Base-by-base conservation (phyloP, 2,113 vertebrate genomes). In the Paratilapia polleni region DNA sequence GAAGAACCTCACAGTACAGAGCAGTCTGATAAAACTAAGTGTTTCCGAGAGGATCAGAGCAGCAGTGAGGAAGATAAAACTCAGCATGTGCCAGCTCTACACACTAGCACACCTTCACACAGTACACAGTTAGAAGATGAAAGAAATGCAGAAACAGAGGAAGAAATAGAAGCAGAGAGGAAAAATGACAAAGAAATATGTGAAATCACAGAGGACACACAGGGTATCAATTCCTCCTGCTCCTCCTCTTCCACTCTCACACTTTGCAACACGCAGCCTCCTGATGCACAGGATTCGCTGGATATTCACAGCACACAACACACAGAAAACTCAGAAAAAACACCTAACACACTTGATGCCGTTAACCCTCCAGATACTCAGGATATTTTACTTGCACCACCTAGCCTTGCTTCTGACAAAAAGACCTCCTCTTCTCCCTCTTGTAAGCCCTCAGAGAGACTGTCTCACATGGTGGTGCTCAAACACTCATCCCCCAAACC, bases 401-500 rank as follows among this genome's bases (percentile, higher is more conserved):
- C 92, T 59, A 73, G 91, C 92, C 84, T 93, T 82, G 87, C 93
- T 83, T 86, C 89, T 64, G 93, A 94, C 90, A 91, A 87, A 75
- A 94, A 95, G 75, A 95, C 91, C 92, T 93, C 93, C 49, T 91
- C 92, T 49, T 74, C 93, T 59, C 85, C 94, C 20, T 81, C 91
- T 8, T 89, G 82, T 77, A 96, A 96, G 85, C 87, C 93, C 88
- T 94, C 91, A 70, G 95, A 92, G 6, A 94, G 95, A 87, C 93
- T 94, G 11, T 93, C 94, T 83, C 93, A 95, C 84, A 96, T 96
- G 95, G 95, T 96, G 83, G 94, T 96, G 85, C 95, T 96, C 75
- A 96, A 96, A 87, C 95, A 95, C 86, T 94, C 94, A 4, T 96
- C 96, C 11, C 96, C 96, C 5, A 96, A 96, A 86, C 96, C 95